phyloP scores from a whole-genome alignment of 2,888 invertebrate species.

The Sipha maydis region DNA sequence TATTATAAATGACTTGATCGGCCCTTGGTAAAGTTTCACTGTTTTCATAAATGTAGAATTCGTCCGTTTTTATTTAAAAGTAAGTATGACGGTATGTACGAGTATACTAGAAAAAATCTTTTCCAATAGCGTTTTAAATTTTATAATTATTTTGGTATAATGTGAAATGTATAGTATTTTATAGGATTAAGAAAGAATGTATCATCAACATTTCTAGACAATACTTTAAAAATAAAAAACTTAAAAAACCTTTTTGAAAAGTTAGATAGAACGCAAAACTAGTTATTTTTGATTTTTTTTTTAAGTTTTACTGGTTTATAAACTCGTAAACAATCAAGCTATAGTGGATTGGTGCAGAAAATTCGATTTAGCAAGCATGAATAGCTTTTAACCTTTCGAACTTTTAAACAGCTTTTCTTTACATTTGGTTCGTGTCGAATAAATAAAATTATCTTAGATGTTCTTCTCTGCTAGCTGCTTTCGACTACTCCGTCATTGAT shows the following conservation, averaged over 20 bases:
- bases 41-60: background rate
- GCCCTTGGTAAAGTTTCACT: background rate
- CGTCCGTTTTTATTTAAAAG: background rate
- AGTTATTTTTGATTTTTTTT: constrained; percentile 1
- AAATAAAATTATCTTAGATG: constrained; percentile 34
- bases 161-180: background rate
- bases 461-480: background rate
- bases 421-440: constrained; percentile 17
- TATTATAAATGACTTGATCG: background rate
- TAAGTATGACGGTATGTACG: background rate
- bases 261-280: constrained; percentile 7
- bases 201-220: constrained; percentile 5
- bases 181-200: background rate
- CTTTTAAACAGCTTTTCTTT: constrained; percentile 45
- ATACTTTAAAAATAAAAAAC: background rate
- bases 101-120: background rate
- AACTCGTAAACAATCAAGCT: constrained; percentile 31
- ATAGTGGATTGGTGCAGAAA: constrained; percentile 35
- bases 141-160: background rate
- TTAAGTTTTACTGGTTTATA: constrained; percentile 44
- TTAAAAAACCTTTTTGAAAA: background rate
- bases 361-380: constrained; percentile 50
- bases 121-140: background rate
- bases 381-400: constrained; percentile 50
- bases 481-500: background rate